These are phyloP conservation scores for Mesorhabditis sp. DNA, from an alignment of 2,888 invertebrate genomes.

Conservation along the genomic window DNA sequence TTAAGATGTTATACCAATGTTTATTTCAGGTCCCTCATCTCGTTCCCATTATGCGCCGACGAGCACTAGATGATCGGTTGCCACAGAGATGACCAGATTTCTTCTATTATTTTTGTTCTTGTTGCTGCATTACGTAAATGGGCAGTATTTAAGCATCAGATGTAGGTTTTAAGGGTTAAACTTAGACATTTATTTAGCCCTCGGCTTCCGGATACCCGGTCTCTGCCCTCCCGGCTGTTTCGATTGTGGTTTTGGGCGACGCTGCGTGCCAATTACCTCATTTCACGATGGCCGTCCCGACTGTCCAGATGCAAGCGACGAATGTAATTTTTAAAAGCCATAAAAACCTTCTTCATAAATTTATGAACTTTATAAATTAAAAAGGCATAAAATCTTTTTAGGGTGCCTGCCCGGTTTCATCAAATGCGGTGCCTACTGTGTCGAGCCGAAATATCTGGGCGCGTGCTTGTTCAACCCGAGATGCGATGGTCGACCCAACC, in stretches of 20 bases:
- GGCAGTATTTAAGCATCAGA: neutral
- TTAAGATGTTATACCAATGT: too few species aligned
- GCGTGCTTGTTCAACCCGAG: conserved; percentile 48
- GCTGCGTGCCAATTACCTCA: conserved; percentile 45
- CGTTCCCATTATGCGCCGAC: neutral
- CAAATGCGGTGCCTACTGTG: conserved; percentile 51
- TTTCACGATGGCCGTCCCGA: conserved; percentile 53
- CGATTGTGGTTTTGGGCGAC: conserved; percentile 46
- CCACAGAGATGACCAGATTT: neutral
- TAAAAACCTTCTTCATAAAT: neutral
- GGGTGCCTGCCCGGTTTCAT: conserved; percentile 55
- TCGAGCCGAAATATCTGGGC: conserved; percentile 40
- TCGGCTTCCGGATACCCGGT: conserved; percentile 49
- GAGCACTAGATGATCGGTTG: neutral
- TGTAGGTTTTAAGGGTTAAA: conserved; percentile 1
- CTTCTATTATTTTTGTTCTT: neutral
- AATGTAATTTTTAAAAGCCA: conserved; percentile 35
- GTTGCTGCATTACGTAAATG: neutral
- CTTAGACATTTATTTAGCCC: conserved; percentile 26
- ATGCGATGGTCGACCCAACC: conserved; percentile 36
- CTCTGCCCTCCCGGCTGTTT: conserved; percentile 46
- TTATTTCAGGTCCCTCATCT: too few species aligned
- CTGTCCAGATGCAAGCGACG: conserved; percentile 54
- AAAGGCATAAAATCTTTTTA: conserved; percentile 19
- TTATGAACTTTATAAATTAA: conserved; percentile 7